Evolutionary conservation across 2,113 vertebrate species (phyloP).

Genomic region (Aegithalos caudatus): DNA sequence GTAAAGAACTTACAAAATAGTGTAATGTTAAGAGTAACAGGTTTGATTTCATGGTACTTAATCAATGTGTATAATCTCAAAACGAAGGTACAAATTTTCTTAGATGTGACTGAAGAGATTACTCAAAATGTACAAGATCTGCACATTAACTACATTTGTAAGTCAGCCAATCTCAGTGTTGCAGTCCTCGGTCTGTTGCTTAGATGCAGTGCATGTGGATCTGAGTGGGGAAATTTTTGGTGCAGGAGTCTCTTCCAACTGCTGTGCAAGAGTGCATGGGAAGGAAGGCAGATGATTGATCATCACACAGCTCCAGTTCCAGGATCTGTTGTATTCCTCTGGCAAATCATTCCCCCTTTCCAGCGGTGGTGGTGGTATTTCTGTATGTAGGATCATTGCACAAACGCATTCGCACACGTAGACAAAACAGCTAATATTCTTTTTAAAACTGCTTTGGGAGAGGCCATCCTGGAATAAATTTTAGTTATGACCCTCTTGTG

Average conservation of each 20-base stretch:
- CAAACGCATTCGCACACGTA: background rate
- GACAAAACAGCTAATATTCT: background rate
- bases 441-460: background rate
- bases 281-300: background rate
- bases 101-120: background rate
- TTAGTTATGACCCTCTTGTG: background rate
- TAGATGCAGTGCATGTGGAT: background rate
- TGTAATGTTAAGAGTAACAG: background rate
- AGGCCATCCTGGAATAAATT: background rate
- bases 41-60: background rate
- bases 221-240: background rate
- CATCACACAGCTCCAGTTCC: background rate
- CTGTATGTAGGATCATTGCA: background rate
- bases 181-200: background rate
- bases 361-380: background rate
- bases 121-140: fast-evolving
- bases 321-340: background rate
- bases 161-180: background rate
- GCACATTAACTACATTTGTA: background rate
- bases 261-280: background rate
- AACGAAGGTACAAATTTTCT: background rate
- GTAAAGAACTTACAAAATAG: background rate
- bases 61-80: background rate
- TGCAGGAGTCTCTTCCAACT: background rate
- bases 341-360: background rate